phyloP scores from a whole-genome alignment of 2,797 vertebrate species.

The Mycteria americana region DNA sequence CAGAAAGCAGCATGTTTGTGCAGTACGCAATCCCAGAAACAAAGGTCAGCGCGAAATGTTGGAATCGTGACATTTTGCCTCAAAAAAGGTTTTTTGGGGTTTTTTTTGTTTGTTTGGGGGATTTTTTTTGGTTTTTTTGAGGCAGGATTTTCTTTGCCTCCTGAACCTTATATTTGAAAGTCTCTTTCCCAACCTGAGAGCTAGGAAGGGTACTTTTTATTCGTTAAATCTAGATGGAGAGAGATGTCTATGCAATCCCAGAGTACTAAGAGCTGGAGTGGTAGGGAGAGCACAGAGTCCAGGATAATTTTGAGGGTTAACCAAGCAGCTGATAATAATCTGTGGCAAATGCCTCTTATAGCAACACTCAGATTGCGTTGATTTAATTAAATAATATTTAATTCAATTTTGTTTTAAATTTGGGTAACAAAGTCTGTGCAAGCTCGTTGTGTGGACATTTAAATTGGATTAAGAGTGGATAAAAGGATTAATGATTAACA shows the following conservation, averaged over 20 bases:
- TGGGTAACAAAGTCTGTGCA: neutral
- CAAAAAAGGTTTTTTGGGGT: neutral
- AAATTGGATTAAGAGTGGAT: constrained; percentile 48
- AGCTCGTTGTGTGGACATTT: neutral
- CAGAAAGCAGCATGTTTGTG: neutral
- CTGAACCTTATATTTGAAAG: neutral
- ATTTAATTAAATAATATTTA: constrained; percentile 3
- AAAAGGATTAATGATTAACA: constrained; percentile 46
- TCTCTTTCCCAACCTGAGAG: neutral
- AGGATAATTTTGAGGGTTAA: neutral
- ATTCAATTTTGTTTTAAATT: neutral
- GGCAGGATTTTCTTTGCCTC: neutral
- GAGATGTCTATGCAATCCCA: neutral
- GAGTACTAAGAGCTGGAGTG: neutral
- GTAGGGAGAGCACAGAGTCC: neutral
- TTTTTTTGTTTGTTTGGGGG: neutral
- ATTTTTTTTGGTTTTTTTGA: neutral
- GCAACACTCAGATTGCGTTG: neutral
- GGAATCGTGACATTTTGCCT: neutral
- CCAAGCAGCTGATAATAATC: neutral
- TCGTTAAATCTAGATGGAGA: neutral
- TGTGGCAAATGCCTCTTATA: neutral
- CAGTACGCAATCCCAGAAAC: neutral
- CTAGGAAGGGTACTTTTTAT: too few species aligned
- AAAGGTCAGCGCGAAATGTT: neutral